Percentiles rank a stretch among this genome's conserved stretches.
Evolutionary conservation across 2,113 vertebrate species (phyloP).

Genomic region (Cololabis saira): DNA sequence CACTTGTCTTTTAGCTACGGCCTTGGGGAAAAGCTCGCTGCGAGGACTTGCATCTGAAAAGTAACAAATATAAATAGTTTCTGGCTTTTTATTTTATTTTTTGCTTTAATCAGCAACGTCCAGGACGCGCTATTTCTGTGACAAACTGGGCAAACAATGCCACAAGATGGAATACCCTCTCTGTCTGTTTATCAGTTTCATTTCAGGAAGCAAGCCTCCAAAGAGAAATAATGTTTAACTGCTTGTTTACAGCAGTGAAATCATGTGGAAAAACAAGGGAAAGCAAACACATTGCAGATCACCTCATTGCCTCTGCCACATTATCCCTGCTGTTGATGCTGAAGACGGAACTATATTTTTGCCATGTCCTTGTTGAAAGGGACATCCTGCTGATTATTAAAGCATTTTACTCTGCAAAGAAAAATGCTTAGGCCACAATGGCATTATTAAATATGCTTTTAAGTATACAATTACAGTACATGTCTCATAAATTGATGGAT

Average conservation of each 20-base stretch:
- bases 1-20: constrained; percentile 25
- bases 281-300: constrained; percentile 1
- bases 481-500: too few species aligned
- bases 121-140: constrained; percentile 25
- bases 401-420: background rate
- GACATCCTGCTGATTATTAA: background rate
- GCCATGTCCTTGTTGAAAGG: background rate
- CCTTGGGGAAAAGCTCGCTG: background rate
- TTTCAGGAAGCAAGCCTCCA: background rate
- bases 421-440: background rate
- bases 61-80: constrained; percentile 13
- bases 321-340: background rate
- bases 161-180: constrained; percentile 17
- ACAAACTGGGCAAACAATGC: constrained; percentile 4
- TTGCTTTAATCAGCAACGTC: constrained; percentile 36
- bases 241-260: background rate
- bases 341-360: background rate
- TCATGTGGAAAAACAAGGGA: background rate
- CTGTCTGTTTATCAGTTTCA: constrained; percentile 12
- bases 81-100: background rate
- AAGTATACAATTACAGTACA: too few species aligned
- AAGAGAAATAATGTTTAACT: constrained; percentile 8
- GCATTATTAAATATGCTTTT: background rate
- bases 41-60: background rate
- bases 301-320: background rate